phyloP scores from a whole-genome alignment of 2,888 invertebrate species.

The Acanthacorydalis orientalis region DNA sequence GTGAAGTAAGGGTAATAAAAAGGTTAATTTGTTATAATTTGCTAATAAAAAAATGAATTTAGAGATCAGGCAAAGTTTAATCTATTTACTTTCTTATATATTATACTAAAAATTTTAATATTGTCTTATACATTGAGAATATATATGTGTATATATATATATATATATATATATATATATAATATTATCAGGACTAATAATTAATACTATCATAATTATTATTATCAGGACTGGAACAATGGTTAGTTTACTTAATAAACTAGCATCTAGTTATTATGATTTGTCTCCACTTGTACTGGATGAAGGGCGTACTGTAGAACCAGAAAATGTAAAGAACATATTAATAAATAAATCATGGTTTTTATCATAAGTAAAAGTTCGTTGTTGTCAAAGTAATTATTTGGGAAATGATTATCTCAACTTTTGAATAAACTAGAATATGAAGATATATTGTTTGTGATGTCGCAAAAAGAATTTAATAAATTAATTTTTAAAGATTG shows the following conservation, averaged over 20 bases:
- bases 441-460: constrained; percentile 34
- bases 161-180: too few relatives aligned
- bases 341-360: constrained; percentile 46
- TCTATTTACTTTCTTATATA: too few relatives aligned
- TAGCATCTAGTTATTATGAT: constrained; percentile 44
- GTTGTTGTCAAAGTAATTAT: constrained; percentile 26
- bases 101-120: too few relatives aligned
- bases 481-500: constrained; percentile 38
- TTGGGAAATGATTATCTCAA: constrained; percentile 33
- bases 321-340: constrained; percentile 38
- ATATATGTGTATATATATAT: too few relatives aligned
- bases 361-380: constrained; percentile 40
- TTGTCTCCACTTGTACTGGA: constrained; percentile 43
- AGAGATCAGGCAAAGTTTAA: too few relatives aligned
- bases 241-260: constrained; percentile 42
- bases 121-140: too few relatives aligned
- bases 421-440: constrained; percentile 38
- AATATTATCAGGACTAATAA: too few relatives aligned
- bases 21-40: too few relatives aligned
- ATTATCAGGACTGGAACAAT: constrained; percentile 36
- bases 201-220: too few relatives aligned
- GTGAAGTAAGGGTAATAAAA: too few relatives aligned
- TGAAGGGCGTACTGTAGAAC: constrained; percentile 38
- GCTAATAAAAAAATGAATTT: too few relatives aligned
- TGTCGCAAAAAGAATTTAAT: constrained; percentile 37